Base-by-base conservation (phyloP, 2,888 invertebrate genomes). In the Elmis aenea region DNA sequence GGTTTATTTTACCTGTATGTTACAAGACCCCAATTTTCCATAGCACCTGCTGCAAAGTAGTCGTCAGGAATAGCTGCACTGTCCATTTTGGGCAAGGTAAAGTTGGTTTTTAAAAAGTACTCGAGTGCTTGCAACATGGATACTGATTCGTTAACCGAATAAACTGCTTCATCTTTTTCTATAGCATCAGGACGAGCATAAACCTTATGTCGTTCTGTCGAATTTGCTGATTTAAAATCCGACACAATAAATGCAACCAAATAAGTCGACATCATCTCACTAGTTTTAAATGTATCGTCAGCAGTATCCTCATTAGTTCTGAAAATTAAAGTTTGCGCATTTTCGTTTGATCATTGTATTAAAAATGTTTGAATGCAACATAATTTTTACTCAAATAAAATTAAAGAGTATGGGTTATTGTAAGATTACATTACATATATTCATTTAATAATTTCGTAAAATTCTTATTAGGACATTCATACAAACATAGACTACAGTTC, bases 1-100 rank as follows among this genome's bases (percentile, higher is more conserved):
- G n/a, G n/a, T n/a, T n/a, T n/a, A n/a, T 16, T 36, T 51, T 58
- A 79, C 79, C 75, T 74, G 64, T 82, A 90, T 4, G 82, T 86
- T 3, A 87, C 73, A 12, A 89, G 69, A 6, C 89, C 89, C 87
- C 88, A 89, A 61, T 90, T 90, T 60, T 89, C 88, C 88, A 89
- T 88, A 29, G 88, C 88, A 25, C 83, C 83, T 46, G 81, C 79
- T 32, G 73, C 74, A 59, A 88, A 87, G 9, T 33, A 33, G 4
- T 5, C 3, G 1, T 87, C 83, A 0, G 85, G 81, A 34, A 90
- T 72, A 1, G 85, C 87, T 13, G 87, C 78, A 53, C 87, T 76
- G 55, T 88, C 84, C 62, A 87, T 73, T 59, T 88, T 88, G n/a
- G 81, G 13, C 10, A 45, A 71, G 36, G 73, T 66, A 50, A 77